A percentile compares a stretch with the other conserved stretches of the same genome.
phyloP scores from a whole-genome alignment of 2,888 invertebrate genomes.

The Athalia cordata region DNA sequence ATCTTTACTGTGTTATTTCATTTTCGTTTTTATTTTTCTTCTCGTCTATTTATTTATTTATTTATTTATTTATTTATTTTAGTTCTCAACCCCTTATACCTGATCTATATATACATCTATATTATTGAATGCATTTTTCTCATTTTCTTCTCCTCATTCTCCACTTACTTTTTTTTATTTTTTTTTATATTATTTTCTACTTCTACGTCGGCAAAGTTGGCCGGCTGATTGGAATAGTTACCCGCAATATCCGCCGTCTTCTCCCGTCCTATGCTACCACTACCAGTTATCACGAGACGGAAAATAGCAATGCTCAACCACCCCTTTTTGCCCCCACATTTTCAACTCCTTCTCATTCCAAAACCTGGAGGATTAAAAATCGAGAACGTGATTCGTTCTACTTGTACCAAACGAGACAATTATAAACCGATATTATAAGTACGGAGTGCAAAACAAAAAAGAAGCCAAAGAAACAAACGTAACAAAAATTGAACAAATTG shows the following conservation, averaged over 20 bases:
- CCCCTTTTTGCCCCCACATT: not conserved
- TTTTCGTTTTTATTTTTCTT: not conserved
- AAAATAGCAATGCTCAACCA: slow-evolving; percentile 17
- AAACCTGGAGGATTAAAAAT: too few species aligned
- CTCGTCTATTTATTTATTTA: too few species aligned
- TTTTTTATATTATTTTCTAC: too few species aligned
- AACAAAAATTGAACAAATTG: not conserved
- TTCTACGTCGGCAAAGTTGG: slow-evolving; percentile 26
- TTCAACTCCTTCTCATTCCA: not conserved
- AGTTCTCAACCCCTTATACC: not conserved
- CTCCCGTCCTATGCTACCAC: not conserved
- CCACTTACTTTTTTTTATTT: too few species aligned
- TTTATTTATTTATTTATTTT: not conserved
- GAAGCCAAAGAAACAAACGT: not conserved
- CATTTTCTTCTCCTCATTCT: not conserved
- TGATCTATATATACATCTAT: not conserved
- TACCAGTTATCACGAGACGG: slow-evolving; percentile 22
- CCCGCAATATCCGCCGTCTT: slow-evolving; percentile 33
- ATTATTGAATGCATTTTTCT: slow-evolving; percentile 41
- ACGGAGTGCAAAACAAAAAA: too few species aligned
- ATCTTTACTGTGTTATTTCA: not conserved
- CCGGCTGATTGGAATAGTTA: slow-evolving; percentile 43
- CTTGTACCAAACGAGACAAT: not conserved
- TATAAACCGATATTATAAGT: too few species aligned
- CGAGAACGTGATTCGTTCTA: not conserved